Evolutionary conservation across 2,888 invertebrate species (phyloP).

Genomic region (Galeruca laticollis): DNA sequence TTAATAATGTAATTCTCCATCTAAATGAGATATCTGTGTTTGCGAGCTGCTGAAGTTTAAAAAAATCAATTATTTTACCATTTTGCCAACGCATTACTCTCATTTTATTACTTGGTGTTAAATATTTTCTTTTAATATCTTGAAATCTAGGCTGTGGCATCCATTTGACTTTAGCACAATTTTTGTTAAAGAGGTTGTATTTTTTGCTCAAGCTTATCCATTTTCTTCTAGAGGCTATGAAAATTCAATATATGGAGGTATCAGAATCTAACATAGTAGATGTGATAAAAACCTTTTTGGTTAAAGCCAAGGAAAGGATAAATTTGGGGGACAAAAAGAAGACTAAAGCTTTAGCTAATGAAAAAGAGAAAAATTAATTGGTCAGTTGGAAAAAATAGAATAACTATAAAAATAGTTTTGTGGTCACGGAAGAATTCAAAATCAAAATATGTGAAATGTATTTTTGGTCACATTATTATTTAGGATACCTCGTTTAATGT

Average conservation of each 20-base stretch:
- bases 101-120: not conserved
- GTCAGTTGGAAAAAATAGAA: too few relatives aligned
- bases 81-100: not conserved
- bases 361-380: too few relatives aligned
- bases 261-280: too few relatives aligned
- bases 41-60: not conserved
- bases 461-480: too few relatives aligned
- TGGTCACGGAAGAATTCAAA: too few relatives aligned
- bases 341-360: not conserved
- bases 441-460: too few relatives aligned
- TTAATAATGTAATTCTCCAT: not conserved
- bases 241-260: constrained; percentile 1
- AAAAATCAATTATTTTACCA: not conserved
- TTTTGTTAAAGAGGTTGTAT: too few relatives aligned
- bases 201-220: not conserved
- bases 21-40: too few relatives aligned
- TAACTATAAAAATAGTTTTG: too few relatives aligned
- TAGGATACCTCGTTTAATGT: too few relatives aligned
- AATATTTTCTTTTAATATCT: not conserved
- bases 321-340: not conserved
- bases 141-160: not conserved
- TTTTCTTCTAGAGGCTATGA: constrained; percentile 1
- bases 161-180: not conserved
- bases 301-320: too few relatives aligned
- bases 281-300: too few relatives aligned